phyloP scores from a whole-genome alignment of 1,140 invertebrate species.

The Dendroctonus ponderosae region DNA sequence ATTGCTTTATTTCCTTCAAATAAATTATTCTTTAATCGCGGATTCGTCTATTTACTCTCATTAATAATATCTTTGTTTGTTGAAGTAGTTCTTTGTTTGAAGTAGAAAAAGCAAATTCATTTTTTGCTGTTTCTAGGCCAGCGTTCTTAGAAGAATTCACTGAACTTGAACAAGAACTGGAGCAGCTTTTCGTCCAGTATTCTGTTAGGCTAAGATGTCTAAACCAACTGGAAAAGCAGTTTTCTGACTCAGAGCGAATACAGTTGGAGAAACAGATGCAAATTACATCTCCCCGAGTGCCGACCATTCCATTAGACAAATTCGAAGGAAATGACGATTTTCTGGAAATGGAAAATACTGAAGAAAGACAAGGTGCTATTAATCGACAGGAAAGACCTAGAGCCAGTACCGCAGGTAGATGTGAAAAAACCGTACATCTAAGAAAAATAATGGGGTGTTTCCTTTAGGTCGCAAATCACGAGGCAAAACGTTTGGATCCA shows the following conservation, averaged over 20 bases:
- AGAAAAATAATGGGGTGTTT: background rate
- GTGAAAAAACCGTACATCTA: background rate
- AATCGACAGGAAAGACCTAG: conserved; percentile 44
- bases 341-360: conserved; percentile 32
- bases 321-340: conserved; percentile 33
- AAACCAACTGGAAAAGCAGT: conserved; percentile 74
- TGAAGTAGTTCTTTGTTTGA: too few relatives aligned
- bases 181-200: conserved; percentile 84
- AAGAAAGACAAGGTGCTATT: conserved; percentile 30
- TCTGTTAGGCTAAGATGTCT: conserved; percentile 84
- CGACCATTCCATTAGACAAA: conserved; percentile 46
- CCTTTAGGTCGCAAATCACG: conserved; percentile 36
- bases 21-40: too few relatives aligned
- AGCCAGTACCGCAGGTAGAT: conserved; percentile 44
- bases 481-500: conserved; percentile 42
- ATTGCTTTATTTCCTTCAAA: background rate
- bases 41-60: too few relatives aligned
- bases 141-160: conserved; percentile 98
- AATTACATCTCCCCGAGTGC: conserved; percentile 38
- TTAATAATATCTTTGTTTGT: background rate
- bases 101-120: too few relatives aligned
- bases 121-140: conserved; percentile 62
- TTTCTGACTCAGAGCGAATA: conserved; percentile 67
- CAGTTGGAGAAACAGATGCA: conserved; percentile 46
- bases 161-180: conserved; percentile 82